These are phyloP conservation scores for Serrognathus titanus DNA, from an alignment of 2,888 invertebrate genomes.

Conservation along the genomic window DNA sequence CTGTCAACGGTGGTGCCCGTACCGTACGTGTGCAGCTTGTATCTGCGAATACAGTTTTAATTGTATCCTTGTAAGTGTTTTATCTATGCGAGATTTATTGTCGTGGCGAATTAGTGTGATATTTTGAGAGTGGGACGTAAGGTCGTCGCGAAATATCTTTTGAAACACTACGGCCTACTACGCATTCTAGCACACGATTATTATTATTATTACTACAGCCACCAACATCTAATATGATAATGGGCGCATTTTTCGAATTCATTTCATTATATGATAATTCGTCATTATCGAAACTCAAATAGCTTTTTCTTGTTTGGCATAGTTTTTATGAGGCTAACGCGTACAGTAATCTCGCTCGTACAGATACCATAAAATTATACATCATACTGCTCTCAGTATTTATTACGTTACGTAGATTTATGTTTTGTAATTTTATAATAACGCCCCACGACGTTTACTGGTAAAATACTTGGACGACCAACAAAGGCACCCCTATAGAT, in stretches of 20 bases:
- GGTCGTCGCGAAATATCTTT: slow-evolving; percentile 34
- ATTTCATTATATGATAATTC: slow-evolving; percentile 20
- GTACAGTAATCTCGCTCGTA: not conserved
- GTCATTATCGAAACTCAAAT: slow-evolving; percentile 6
- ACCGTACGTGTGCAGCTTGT: slow-evolving; percentile 34
- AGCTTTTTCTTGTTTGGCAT: not conserved
- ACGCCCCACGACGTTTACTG: too few species aligned
- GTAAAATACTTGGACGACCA: too few species aligned
- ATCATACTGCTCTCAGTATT: too few species aligned
- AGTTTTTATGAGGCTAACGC: not conserved
- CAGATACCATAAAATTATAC: too few species aligned
- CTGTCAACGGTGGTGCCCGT: slow-evolving; percentile 34
- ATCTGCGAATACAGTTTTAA: slow-evolving; percentile 34
- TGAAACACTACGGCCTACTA: slow-evolving; percentile 24
- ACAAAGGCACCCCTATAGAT: slow-evolving; percentile 1
- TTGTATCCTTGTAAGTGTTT: slow-evolving; percentile 38
- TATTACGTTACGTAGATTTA: too few species aligned
- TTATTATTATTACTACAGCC: not conserved
- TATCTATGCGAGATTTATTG: slow-evolving; percentile 39
- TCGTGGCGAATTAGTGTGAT: slow-evolving; percentile 33
- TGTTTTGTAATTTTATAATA: too few species aligned
- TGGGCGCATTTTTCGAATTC: slow-evolving; percentile 16
- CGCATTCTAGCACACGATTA: slow-evolving; percentile 10
- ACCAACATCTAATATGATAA: slow-evolving; percentile 13
- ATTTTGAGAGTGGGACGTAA: slow-evolving; percentile 32